These are phyloP conservation scores for Gulo gulo DNA, from an alignment of 2,113 vertebrate species.

Conservation along the genomic window DNA sequence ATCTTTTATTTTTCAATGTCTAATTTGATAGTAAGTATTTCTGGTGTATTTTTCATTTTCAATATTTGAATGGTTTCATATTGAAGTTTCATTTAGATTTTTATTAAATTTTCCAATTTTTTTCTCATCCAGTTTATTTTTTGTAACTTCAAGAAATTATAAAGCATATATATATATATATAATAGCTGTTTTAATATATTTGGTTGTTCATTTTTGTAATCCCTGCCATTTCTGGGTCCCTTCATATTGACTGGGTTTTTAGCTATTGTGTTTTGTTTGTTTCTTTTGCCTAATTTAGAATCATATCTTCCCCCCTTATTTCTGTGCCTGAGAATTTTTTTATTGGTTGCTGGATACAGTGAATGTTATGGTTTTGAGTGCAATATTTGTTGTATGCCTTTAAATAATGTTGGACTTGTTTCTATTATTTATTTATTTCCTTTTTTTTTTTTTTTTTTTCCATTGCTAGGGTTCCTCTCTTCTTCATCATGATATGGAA, in stretches of 20 bases:
- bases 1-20: background rate
- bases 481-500: background rate
- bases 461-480: background rate
- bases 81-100: background rate
- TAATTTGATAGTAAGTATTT: background rate
- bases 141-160: background rate
- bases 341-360: background rate
- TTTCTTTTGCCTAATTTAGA: background rate
- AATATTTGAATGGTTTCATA: background rate
- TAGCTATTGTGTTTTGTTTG: background rate
- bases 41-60: background rate
- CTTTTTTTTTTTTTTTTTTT: background rate
- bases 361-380: background rate
- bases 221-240: background rate
- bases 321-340: background rate
- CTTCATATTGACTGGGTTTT: background rate
- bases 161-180: background rate
- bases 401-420: background rate
- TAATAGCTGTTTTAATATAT: background rate
- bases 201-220: background rate
- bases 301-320: background rate
- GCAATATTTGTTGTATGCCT: background rate
- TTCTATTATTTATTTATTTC: background rate
- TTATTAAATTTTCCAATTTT: background rate
- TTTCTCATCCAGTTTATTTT: background rate